Base-by-base conservation (phyloP, 2,797 vertebrate species). In the Thripadectes ignobilis region DNA sequence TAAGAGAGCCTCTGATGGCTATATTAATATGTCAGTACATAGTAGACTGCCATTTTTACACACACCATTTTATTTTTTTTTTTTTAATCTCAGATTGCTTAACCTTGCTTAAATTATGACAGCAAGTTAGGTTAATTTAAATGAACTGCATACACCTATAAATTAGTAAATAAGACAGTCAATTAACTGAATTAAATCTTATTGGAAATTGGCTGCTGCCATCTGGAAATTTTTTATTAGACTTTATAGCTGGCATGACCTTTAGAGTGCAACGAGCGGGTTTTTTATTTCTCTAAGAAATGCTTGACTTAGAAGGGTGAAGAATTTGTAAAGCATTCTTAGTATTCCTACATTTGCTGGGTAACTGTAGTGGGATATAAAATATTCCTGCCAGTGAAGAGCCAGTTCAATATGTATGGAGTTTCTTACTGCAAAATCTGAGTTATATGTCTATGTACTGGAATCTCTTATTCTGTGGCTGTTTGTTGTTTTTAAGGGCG, bases 151-250 rank as follows among this genome's bases (percentile, higher is more conserved):
- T 76, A 95, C 45, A 90, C 86, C 88, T 88, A 97, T 97, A 94
- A 96, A 97, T 97, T 97, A 96, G 92, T 96, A 97, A 97, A 96
- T 96, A 97, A 96, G 94, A 92, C 93, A 97, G 95, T 96, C 95
- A 96, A 96, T 97, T 96, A 97, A 92, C 69, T 74, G 77, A 97
- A 97, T 97, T 96, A 97, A 87, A 96, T 94, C 95, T 91, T 97
- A 96, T 91, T 97, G 93, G 74, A 96, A 94, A 95, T 91, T 94
- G 94, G 67, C 92, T 95, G 78, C 93, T 96, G 76, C 95, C 96
- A 96, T 96, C 96, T 97, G 96, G 96, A 96, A 94, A 85, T 80
- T 95, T 97, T 88, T 95, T 89, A 93, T 97, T 91, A 94, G 84
- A 83, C 88, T 96, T 96, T 95, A 96, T 92, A 78, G 58, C 77